phyloP scores from a whole-genome alignment of 2,888 invertebrate species.

The Malthinus flaveolus region DNA sequence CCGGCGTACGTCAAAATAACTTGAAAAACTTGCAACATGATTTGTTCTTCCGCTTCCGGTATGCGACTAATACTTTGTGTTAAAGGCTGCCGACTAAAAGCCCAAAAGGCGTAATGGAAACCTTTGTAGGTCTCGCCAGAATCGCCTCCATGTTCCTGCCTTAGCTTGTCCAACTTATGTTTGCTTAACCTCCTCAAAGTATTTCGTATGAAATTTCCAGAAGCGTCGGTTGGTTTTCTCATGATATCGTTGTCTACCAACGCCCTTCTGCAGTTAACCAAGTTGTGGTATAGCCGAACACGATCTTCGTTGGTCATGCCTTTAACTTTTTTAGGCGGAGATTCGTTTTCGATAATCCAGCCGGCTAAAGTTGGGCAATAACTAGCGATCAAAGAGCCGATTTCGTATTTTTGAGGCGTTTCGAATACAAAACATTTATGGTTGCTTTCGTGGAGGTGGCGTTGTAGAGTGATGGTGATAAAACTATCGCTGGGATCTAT shows the following conservation, averaged over 20 bases:
- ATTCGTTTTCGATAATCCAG: conserved; percentile 77
- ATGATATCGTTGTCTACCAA: conserved; percentile 82
- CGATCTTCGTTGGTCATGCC: conserved; percentile 85
- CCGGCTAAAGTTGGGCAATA: conserved; percentile 85
- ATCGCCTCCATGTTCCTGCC: conserved; percentile 68
- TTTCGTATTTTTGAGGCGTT: conserved; percentile 86
- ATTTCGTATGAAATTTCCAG: conserved; percentile 85
- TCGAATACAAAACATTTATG: conserved; percentile 93
- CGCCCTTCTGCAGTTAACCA: conserved; percentile 80
- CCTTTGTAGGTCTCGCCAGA: conserved; percentile 86
- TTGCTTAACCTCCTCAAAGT: conserved; percentile 85
- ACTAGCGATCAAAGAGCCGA: conserved; percentile 88
- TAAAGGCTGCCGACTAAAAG: conserved; percentile 79
- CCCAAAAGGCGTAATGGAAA: conserved; percentile 86
- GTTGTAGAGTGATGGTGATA: conserved; percentile 84
- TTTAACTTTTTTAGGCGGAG: conserved; percentile 63
- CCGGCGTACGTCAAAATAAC: conserved; percentile 88
- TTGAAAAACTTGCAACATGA: conserved; percentile 86
- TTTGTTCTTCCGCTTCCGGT: conserved; percentile 83
- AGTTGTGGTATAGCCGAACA: conserved; percentile 82
- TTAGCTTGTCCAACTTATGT: conserved; percentile 77
- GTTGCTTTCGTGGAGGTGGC: conserved; percentile 65
- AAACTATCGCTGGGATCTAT: conserved; percentile 92
- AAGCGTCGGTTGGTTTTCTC: conserved; percentile 79
- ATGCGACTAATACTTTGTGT: conserved; percentile 83